A percentile compares a stretch with the other conserved stretches of the same genome.
Conservation (phyloP, 2,888 invertebrate genomes). For the Polyommatus iphigenia region DNA sequence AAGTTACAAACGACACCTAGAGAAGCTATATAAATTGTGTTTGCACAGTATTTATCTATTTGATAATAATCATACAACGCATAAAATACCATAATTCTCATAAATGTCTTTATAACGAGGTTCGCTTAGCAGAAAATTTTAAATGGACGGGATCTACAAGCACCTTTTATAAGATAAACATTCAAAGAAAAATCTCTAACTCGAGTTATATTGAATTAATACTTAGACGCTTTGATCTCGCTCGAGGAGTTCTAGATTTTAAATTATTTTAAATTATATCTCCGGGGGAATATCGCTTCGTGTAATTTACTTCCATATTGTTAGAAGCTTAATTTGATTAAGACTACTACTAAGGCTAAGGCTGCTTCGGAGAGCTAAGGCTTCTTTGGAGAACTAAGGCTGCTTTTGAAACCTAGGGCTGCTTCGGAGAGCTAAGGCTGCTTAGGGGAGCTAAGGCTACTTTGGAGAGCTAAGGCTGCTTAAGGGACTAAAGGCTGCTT, state of each 20-base stretch:
- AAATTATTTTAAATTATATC: neutral
- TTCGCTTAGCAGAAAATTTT: neutral
- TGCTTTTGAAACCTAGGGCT: too few species aligned
- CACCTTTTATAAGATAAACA: conserved; percentile 3
- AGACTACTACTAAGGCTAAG: too few species aligned
- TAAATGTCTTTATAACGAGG: neutral
- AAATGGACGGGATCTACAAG: neutral
- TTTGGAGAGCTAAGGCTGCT: too few species aligned
- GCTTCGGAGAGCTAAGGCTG: too few species aligned
- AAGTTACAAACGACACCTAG: too few species aligned
- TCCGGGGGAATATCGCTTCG: neutral
- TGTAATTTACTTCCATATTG: neutral
- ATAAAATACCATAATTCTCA: neutral
- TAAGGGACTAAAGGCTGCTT: too few species aligned
- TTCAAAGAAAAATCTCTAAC: conserved; percentile 11
- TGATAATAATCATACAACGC: neutral
- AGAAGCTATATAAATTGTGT: too few species aligned
- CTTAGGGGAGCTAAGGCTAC: too few species aligned
- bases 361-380: too few species aligned
- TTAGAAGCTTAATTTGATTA: neutral
- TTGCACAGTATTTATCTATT: too few species aligned
- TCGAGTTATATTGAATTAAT: neutral
- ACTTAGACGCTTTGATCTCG: neutral
- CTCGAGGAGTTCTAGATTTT: neutral
- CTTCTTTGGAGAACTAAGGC: too few species aligned